Base-by-base conservation (phyloP, 1,140 invertebrate species). In the Archivesica marissinica region DNA sequence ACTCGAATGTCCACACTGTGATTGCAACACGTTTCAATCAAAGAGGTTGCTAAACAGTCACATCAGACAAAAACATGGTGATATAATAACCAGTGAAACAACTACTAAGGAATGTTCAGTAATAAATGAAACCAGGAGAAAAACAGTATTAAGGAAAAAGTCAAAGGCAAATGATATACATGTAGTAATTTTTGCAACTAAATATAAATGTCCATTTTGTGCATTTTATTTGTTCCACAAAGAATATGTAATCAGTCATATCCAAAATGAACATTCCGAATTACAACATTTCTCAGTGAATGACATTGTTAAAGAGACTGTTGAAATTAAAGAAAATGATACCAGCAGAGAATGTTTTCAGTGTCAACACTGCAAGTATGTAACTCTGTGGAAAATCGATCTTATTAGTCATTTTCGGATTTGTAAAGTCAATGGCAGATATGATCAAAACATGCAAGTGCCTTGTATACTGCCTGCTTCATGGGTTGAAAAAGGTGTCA, bases 181-280 rank as follows among this genome's bases (percentile, higher is more conserved):
- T 52, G 50, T 52, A 7, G 50, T 52, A 20, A 7, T 23, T 52
- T 15, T 52, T 52, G 50, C n/a, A n/a, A n/a, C n/a, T 35, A 64
- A 17, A 33, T 64, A 35, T 64, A 64, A 64, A 25, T 64, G 59
- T 25, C 59, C 59, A 64, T 64, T 35, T 64, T 64, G 59, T 64
- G 59, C 59, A 15, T 64, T 64, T 35, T 64, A n/a, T 64, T 64
- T 64, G 15, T 15, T 35, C 25, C 59, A 64, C 25, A 64, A 25
- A 35, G 59, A 64, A 25, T 64, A 64, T 64, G 59, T 64, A 13
- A 35, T 28, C 30, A 64, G 59, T 64, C 59, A 64, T 64, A 64
- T 64, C 1, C 20, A 64, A 17, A 64, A 25, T 35, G 30, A 4
- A 1, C 59, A 64, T 64, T 25, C 59, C 13, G 59, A 64, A 64